Conservation (phyloP, 2,113 vertebrate genomes). For the Tyrannus savana region DNA sequence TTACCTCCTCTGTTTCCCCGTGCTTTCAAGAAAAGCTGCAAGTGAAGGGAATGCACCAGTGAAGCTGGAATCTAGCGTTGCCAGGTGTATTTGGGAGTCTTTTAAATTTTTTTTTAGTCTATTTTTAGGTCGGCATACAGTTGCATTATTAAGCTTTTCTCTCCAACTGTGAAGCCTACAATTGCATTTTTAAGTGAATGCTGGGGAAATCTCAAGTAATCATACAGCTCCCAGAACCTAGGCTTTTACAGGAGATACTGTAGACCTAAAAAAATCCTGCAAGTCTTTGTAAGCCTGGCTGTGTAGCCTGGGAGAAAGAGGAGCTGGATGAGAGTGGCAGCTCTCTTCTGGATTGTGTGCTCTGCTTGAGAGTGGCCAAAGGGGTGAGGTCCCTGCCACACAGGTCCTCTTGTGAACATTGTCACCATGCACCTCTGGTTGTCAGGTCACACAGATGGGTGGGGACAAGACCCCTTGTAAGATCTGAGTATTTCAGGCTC, state of each 20-base stretch:
- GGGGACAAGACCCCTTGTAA: not conserved
- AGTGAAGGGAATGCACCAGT: not conserved
- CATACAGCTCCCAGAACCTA: not conserved
- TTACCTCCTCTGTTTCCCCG: not conserved
- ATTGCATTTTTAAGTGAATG: constrained; percentile 22
- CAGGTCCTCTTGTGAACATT: not conserved
- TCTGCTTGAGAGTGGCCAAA: not conserved
- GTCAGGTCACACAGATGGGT: not conserved
- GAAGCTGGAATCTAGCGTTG: not conserved
- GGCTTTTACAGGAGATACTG: not conserved
- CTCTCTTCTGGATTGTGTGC: not conserved
- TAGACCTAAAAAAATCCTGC: not conserved
- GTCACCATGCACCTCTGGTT: not conserved
- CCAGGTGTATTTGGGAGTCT: constrained; percentile 5
- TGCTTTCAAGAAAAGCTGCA: not conserved
- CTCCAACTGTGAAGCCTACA: constrained; percentile 35
- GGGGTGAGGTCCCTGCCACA: not conserved
- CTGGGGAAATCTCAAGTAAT: constrained; percentile 12
- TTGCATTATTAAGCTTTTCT: constrained; percentile 49
- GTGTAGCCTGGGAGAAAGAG: not conserved
- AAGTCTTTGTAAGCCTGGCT: not conserved
- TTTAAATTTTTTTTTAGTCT: not conserved
- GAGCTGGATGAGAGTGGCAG: not conserved
- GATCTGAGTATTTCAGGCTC: not conserved
- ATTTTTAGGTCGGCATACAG: constrained; percentile 40